A percentile compares a stretch with the other conserved stretches of the same genome.
Evolutionary conservation across 2,113 vertebrate species (phyloP).

Genomic region (Thinocorus orbignyianus): DNA sequence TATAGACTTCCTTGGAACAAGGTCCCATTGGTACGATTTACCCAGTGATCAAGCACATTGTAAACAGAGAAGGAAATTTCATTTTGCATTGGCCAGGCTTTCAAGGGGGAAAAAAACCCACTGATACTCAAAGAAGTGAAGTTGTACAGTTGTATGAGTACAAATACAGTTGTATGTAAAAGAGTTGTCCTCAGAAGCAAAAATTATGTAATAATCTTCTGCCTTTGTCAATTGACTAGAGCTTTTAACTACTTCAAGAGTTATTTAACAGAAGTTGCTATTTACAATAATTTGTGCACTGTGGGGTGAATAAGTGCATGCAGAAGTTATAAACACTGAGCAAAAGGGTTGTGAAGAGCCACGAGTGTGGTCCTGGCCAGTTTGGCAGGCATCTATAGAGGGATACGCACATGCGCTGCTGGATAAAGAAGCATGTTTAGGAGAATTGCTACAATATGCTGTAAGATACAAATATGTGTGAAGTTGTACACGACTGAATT

Average conservation of each 20-base stretch:
- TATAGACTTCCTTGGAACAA: not conserved
- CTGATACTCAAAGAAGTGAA: not conserved
- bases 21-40: not conserved
- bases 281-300: not conserved
- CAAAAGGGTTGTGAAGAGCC: not conserved
- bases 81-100: not conserved
- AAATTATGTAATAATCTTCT: slow-evolving; percentile 3
- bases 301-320: not conserved
- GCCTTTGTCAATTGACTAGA: not conserved
- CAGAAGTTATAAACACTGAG: not conserved
- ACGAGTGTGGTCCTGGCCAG: not conserved
- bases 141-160: not conserved
- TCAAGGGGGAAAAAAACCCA: not conserved
- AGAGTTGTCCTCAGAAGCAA: slow-evolving; percentile 18
- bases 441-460: not conserved
- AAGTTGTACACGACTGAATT: not conserved
- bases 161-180: not conserved
- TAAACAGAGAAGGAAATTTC: slow-evolving; percentile 13
- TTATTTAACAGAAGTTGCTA: slow-evolving; percentile 8
- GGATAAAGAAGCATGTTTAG: not conserved
- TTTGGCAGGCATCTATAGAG: not conserved
- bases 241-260: not conserved
- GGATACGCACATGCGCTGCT: not conserved
- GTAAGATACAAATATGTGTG: not conserved
- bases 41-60: not conserved